Evolutionary conservation across 2,888 invertebrate species (phyloP).

Genomic region (Hecatera dysodea): DNA sequence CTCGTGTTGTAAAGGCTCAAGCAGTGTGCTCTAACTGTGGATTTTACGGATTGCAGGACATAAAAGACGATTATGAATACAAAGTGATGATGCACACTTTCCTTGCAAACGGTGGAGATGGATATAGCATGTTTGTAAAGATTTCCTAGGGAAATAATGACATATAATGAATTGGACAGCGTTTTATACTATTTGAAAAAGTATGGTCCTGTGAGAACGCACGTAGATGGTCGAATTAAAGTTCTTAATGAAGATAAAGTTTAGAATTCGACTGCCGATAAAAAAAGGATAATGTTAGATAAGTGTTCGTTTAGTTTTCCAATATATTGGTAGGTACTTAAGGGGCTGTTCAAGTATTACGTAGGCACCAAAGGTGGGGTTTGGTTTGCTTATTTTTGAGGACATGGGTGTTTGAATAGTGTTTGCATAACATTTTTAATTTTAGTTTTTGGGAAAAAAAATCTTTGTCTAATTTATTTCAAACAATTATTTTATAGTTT

Average conservation of each 20-base stretch:
- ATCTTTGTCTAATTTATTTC: too few species aligned
- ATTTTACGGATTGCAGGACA: slow-evolving; percentile 89
- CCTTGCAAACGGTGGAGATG: slow-evolving; percentile 94
- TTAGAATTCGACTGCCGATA: too few species aligned
- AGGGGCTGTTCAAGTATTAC: too few species aligned
- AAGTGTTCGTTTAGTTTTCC: too few species aligned
- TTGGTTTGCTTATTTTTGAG: too few species aligned
- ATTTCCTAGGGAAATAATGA: slow-evolving; percentile 73
- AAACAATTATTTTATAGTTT: too few species aligned
- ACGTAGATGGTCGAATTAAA: slow-evolving; percentile 91
- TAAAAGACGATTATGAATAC: slow-evolving; percentile 91
- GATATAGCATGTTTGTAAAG: slow-evolving; percentile 88
- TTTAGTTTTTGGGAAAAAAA: too few species aligned
- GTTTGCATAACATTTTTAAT: too few species aligned
- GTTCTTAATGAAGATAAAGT: slow-evolving; percentile 80
- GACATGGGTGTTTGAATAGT: too few species aligned
- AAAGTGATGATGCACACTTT: slow-evolving; percentile 93
- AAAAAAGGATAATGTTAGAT: too few species aligned
- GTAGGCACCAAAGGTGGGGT: too few species aligned
- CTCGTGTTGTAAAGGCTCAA: slow-evolving; percentile 92
- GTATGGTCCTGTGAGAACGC: slow-evolving; percentile 91
- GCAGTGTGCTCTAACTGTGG: slow-evolving; percentile 93
- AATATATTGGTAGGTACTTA: too few species aligned
- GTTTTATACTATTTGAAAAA: slow-evolving; percentile 90
- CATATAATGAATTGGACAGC: slow-evolving; percentile 79